Evolutionary conservation across 2,113 vertebrate genomes (phyloP).

Genomic region (Cephalophus harveyi): DNA sequence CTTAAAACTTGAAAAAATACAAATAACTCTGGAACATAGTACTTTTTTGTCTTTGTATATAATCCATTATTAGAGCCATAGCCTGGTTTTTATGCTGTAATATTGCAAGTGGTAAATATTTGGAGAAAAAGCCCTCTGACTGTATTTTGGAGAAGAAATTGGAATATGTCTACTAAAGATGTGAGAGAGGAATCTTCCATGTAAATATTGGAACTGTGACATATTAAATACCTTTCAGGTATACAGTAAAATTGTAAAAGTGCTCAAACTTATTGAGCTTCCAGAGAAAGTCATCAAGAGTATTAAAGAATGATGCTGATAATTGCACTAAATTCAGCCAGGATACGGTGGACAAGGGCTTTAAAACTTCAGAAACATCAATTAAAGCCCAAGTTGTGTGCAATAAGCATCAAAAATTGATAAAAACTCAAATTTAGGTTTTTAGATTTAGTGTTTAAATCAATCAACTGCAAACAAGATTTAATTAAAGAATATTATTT

Average conservation of each 20-base stretch:
- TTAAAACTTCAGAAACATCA: conserved; percentile 90
- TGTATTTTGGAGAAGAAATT: not conserved
- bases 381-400: conserved; percentile 88
- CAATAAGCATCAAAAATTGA: conserved; percentile 92
- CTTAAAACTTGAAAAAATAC: not conserved
- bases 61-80: not conserved
- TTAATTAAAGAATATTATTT: conserved; percentile 99
- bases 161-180: fast-evolving
- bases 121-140: not conserved
- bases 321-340: conserved; percentile 83
- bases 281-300: conserved; percentile 58
- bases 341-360: conserved; percentile 81
- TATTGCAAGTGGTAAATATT: fast-evolving
- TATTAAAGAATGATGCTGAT: conserved; percentile 65
- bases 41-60: not conserved
- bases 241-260: conserved; percentile 16
- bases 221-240: not conserved
- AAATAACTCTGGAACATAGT: not conserved
- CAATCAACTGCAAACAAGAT: conserved; percentile 99
- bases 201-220: not conserved
- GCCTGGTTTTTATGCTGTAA: not conserved
- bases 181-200: not conserved
- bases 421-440: conserved; percentile 90
- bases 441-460: conserved; percentile 97
- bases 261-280: conserved; percentile 46